phyloP scores from a whole-genome alignment of 2,113 vertebrate genomes.

The Eonycteris spelaea region DNA sequence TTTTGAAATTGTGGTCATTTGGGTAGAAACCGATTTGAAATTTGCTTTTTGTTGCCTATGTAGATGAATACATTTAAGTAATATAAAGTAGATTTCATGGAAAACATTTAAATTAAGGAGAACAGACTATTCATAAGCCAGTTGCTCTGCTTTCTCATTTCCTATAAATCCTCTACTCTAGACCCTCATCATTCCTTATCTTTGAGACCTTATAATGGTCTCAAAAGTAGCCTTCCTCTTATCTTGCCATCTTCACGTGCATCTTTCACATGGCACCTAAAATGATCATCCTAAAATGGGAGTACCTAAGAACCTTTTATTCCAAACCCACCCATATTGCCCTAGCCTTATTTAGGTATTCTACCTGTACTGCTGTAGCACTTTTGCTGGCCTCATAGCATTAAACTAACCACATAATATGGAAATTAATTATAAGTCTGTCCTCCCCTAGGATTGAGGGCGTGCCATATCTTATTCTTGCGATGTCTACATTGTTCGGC shows the following conservation, averaged over 20 bases:
- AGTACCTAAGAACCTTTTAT: constrained; percentile 6
- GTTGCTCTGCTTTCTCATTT: not conserved
- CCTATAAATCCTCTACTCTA: not conserved
- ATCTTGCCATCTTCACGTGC: not conserved
- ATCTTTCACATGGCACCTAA: not conserved
- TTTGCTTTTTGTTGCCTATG: not conserved
- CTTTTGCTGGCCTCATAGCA: not conserved
- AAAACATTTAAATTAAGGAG: constrained; percentile 14
- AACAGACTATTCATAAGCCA: not conserved
- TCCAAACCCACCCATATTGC: not conserved
- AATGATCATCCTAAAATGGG: not conserved
- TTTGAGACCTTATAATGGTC: not conserved
- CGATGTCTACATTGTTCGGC: not conserved
- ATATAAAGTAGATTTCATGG: constrained; percentile 11
- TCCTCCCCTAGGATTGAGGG: not conserved
- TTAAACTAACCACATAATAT: constrained; percentile 2
- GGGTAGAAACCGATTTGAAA: constrained; percentile 10
- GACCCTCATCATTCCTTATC: not conserved
- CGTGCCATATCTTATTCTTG: not conserved
- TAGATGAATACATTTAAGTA: not conserved
- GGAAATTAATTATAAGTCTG: not conserved
- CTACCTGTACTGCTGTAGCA: not conserved
- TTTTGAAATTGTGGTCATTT: constrained; percentile 8
- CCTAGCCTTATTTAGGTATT: not conserved
- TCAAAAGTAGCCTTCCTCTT: not conserved